Base-by-base conservation (phyloP, 2,888 invertebrate species). In the Heterodera filipjevi region DNA sequence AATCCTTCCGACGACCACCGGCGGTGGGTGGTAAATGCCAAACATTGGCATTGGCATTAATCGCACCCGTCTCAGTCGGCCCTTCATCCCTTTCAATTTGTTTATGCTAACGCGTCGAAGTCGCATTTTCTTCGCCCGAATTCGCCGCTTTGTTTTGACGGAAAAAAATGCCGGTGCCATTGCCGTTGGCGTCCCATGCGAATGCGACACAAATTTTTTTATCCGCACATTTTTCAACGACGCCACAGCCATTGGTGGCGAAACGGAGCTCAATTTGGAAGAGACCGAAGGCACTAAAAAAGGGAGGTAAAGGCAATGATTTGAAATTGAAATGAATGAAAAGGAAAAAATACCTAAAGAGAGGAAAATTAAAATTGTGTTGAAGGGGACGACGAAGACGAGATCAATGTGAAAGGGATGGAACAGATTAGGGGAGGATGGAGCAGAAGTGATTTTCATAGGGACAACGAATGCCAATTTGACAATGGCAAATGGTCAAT, bases 121-220 rank as follows among this genome's bases (percentile, higher is more conserved):
- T 14, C 68, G 68, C 68, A 68, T 35, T 68, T 35, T 32, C 68
- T 16, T 32, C 33, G 68, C 33, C 68, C 35, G 32, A 35, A 68
- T 27, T 68, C 14, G 33, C 68, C 59, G n/a, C 6, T 27, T 59
- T 1, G 59, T 22, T 59, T 59, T 59, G 59, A 5, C 12, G 59
- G 3, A n/a, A 19, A 59, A 59, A 59, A 10, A 27, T 59, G 59
- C 59, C 59, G 59, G 27, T 27, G 14, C 22, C 53, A 22, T 53
- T 22, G n/a, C 6, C n/a, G n/a, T 59, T 12, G 59, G 10, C 59
- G 27, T 27, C 59, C 27, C 27, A 30, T 59, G 59, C 27, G 59
- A 27, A 30, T 59, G 59, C 6, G 59, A 27, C 59, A 59, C 59
- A 27, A 59, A 59, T 27, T 59, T 59, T 27, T 59, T 59, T 12